phyloP scores from a whole-genome alignment of 2,888 invertebrate genomes.

The Macrosiphum euphorbiae region DNA sequence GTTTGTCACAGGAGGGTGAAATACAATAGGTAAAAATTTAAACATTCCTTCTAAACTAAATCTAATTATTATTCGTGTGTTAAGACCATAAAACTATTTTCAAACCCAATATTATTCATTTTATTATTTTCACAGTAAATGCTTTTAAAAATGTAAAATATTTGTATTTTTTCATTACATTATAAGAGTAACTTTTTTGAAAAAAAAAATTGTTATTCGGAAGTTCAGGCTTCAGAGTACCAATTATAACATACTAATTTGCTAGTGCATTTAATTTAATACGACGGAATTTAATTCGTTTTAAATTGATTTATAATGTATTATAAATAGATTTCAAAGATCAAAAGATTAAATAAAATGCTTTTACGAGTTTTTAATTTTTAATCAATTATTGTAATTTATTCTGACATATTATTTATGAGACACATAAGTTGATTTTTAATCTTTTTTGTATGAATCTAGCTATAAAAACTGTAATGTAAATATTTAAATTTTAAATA shows the following conservation, averaged over 20 bases:
- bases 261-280: neutral
- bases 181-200: neutral
- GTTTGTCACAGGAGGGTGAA: neutral
- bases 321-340: neutral
- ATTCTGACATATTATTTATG: neutral
- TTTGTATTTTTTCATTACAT: neutral
- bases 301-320: neutral
- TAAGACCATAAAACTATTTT: conserved; percentile 10
- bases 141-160: neutral
- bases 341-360: conserved; percentile 27
- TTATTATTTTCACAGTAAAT: neutral
- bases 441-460: neutral
- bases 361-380: conserved; percentile 9
- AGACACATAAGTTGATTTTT: neutral
- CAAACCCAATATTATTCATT: neutral
- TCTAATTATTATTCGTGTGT: conserved; percentile 58
- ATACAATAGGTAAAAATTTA: conserved; percentile 13
- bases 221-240: neutral
- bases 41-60: conserved; percentile 22
- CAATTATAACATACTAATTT: neutral
- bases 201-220: neutral
- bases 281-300: neutral
- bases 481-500: neutral
- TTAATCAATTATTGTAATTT: conserved; percentile 36
- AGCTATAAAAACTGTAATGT: neutral